These are phyloP conservation scores for Podiceps cristatus DNA, from an alignment of 2,113 vertebrate species.

Conservation along the genomic window DNA sequence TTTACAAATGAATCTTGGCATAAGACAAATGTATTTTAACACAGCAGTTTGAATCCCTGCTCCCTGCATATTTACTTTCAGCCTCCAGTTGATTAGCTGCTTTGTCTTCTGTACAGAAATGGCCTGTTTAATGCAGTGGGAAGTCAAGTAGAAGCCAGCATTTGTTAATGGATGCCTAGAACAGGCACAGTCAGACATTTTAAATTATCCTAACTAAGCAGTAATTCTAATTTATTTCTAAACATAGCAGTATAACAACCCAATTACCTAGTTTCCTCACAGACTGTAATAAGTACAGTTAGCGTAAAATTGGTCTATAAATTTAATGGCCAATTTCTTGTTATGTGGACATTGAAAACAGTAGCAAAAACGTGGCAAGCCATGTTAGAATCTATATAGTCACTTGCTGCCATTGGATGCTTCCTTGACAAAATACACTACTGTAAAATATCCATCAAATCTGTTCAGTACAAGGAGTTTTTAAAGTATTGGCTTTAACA, in stretches of 20 bases:
- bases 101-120: conserved; percentile 39
- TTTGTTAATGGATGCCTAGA: conserved; percentile 50
- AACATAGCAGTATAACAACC: conserved; percentile 47
- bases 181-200: conserved; percentile 34
- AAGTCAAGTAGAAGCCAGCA: not conserved
- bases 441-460: not conserved
- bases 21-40: conserved; percentile 35
- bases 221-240: conserved; percentile 64
- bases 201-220: conserved; percentile 57
- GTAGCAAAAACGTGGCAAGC: not conserved
- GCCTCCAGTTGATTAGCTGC: conserved; percentile 39
- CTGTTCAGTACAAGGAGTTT: not conserved
- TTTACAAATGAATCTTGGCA: conserved; percentile 44
- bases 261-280: conserved; percentile 51
- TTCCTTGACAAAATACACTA: not conserved
- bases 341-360: conserved; percentile 1
- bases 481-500: not conserved
- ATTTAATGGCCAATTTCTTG: conserved; percentile 14
- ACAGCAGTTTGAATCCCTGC: conserved; percentile 16
- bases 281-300: conserved; percentile 40
- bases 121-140: conserved; percentile 47
- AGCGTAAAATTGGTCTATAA: conserved; percentile 23
- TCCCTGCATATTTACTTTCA: conserved; percentile 45
- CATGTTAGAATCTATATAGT: not conserved
- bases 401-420: not conserved